Percentiles rank a stretch among this genome's conserved stretches.
These are phyloP conservation scores for Piprites chloris DNA, from an alignment of 2,113 vertebrate species.

Conservation along the genomic window DNA sequence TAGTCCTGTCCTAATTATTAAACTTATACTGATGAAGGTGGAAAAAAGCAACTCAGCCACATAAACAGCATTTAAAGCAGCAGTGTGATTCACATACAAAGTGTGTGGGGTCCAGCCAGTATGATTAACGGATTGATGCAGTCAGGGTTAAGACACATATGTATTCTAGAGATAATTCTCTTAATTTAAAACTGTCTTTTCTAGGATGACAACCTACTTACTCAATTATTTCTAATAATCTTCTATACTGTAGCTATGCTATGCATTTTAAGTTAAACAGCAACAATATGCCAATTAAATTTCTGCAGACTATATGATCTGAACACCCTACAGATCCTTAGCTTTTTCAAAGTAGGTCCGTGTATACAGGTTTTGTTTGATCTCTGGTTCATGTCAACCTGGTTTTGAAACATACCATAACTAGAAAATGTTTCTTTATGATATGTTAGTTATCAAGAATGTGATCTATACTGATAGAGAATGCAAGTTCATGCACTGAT, in stretches of 20 bases:
- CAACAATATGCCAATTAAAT: slow-evolving; percentile 63
- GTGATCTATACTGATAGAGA: background rate
- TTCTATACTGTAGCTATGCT: background rate
- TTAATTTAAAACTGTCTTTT: slow-evolving; percentile 7
- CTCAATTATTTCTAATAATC: slow-evolving; percentile 13
- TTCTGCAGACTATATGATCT: slow-evolving; percentile 48
- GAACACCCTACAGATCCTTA: slow-evolving; percentile 49
- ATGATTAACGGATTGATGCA: background rate
- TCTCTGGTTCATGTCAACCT: slow-evolving; percentile 57
- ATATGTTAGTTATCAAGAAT: slow-evolving; percentile 38
- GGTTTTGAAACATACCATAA: slow-evolving; percentile 52
- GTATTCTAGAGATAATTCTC: background rate
- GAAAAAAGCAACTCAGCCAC: background rate
- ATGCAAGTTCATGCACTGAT: background rate
- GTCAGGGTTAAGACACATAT: background rate
- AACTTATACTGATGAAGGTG: background rate
- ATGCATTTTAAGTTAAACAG: slow-evolving; percentile 39
- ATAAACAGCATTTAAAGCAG: background rate
- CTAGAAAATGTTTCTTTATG: slow-evolving; percentile 39
- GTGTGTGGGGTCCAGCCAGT: background rate
- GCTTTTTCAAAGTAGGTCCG: slow-evolving; percentile 51
- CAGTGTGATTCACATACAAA: background rate
- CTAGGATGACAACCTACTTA: slow-evolving; percentile 8
- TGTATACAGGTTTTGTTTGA: slow-evolving; percentile 70
- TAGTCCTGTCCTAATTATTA: background rate